Percentiles rank a stretch among this genome's conserved stretches.
phyloP scores from a whole-genome alignment of 2,888 invertebrate species.

The Xylota segnis region DNA sequence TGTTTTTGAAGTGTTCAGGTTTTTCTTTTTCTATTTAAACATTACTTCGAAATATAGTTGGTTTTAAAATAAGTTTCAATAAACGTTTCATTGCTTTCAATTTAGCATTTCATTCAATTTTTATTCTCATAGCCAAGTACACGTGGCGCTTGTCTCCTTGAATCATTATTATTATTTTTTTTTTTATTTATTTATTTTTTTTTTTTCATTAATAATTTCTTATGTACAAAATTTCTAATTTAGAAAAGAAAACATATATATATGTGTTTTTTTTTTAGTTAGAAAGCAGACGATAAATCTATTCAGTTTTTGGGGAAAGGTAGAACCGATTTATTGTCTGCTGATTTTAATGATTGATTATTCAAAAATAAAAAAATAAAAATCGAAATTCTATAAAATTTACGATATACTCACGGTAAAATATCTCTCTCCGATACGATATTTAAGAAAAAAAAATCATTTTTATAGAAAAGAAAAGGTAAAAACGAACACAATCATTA shows the following conservation, averaged over 20 bases:
- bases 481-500: conserved; percentile 79
- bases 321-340: conserved; percentile 1
- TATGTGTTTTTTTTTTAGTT: conserved; percentile 24
- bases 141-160: conserved; percentile 45
- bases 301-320: conserved; percentile 14
- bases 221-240: conserved; percentile 74
- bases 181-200: conserved; percentile 35
- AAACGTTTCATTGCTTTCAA: conserved; percentile 42
- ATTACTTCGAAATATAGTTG: conserved; percentile 40
- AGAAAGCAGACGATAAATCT: conserved; percentile 19
- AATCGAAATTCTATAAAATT: conserved; percentile 15
- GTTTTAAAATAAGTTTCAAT: conserved; percentile 28
- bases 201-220: conserved; percentile 7
- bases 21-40: conserved; percentile 3
- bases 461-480: conserved; percentile 59
- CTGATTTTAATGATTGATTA: conserved; percentile 36
- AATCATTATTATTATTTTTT: conserved; percentile 37
- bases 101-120: conserved; percentile 24
- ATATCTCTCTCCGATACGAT: conserved; percentile 26
- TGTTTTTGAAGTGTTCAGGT: conserved; percentile 16
- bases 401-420: conserved; percentile 18
- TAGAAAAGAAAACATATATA: conserved; percentile 68
- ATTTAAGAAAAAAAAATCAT: conserved; percentile 25
- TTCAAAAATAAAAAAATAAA: conserved; percentile 13
- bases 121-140: conserved; percentile 56